Conservation (phyloP, 2,113 vertebrate species). For the Camelus dromedarius region DNA sequence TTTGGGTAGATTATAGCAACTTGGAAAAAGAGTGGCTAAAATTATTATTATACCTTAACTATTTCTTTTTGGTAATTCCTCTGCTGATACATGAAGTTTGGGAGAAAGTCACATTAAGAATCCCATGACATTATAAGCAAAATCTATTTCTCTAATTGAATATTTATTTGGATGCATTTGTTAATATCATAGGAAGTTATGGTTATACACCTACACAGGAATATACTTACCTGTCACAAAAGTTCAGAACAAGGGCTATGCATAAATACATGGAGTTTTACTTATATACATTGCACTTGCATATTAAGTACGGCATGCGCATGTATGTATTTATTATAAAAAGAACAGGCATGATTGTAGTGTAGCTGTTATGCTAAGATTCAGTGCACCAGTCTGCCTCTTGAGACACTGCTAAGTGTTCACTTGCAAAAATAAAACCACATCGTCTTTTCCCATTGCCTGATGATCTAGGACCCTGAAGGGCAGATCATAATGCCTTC, state of each 20-base stretch:
- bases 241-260: neutral
- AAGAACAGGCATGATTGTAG: neutral
- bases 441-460: slow-evolving; percentile 79
- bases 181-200: neutral
- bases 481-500: slow-evolving; percentile 84
- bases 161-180: slow-evolving; percentile 8
- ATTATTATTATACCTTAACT: slow-evolving; percentile 91
- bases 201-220: neutral
- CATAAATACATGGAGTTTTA: neutral
- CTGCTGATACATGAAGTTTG: slow-evolving; percentile 72
- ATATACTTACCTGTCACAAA: neutral
- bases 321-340: neutral
- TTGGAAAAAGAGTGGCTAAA: slow-evolving; percentile 90
- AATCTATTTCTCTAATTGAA: slow-evolving; percentile 6
- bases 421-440: slow-evolving; percentile 81
- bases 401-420: slow-evolving; percentile 72
- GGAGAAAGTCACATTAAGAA: slow-evolving; percentile 24
- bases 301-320: neutral
- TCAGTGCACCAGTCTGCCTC: neutral
- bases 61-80: slow-evolving; percentile 88
- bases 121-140: neutral
- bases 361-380: neutral
- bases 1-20: slow-evolving; percentile 92
- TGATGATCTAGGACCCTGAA: slow-evolving; percentile 81
- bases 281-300: neutral